Evolutionary conservation across 2,888 invertebrate genomes (phyloP).

Genomic region (Plebejus anna): DNA sequence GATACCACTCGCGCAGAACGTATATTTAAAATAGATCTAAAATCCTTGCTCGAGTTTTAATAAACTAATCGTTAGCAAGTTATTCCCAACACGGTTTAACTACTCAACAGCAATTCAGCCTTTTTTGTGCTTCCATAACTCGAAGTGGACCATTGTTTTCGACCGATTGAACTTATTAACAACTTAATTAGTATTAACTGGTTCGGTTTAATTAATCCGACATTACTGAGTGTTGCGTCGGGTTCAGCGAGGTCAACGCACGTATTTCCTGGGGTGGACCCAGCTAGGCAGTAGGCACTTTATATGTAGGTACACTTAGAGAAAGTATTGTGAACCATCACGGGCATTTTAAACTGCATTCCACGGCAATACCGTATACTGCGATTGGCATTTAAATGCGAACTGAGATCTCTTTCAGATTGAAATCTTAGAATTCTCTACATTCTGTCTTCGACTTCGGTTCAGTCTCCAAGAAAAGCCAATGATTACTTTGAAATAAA

Average conservation of each 20-base stretch:
- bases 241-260: constrained; percentile 18
- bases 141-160: not conserved
- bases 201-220: constrained; percentile 3
- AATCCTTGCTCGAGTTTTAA: not conserved
- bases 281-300: not conserved
- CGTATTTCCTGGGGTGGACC: constrained; percentile 15
- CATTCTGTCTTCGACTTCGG: not conserved
- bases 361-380: not conserved
- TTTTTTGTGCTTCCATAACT: not conserved
- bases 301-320: not conserved
- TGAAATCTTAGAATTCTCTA: not conserved
- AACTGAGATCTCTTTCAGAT: constrained; percentile 4
- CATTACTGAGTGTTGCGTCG: constrained; percentile 5
- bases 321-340: constrained; percentile 19
- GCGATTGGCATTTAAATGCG: not conserved
- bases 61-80: not conserved
- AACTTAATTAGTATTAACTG: constrained; percentile 1
- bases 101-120: not conserved
- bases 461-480: not conserved
- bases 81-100: not conserved
- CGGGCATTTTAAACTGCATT: constrained; percentile 18
- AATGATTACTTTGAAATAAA: not conserved
- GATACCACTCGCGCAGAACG: not conserved
- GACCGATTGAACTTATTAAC: constrained; percentile 15
- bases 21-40: not conserved